Percentiles rank a stretch among this genome's conserved stretches.
Conservation (phyloP, 2,888 invertebrate genomes). For the Slavum lentiscoides region DNA sequence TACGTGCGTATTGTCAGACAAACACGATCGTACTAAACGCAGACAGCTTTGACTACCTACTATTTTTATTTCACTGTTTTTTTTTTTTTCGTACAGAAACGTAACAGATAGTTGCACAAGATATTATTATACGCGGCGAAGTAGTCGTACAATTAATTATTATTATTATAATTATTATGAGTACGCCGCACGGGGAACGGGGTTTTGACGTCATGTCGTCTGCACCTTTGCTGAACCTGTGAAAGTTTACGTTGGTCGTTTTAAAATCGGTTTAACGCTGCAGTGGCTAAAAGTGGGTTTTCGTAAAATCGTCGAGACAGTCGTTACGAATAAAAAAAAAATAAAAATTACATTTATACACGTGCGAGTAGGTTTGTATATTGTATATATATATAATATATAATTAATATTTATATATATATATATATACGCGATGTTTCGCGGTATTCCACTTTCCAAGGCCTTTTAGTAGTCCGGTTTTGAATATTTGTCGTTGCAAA, state of each 20-base stretch:
- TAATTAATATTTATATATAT: too few relatives aligned
- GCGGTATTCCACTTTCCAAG: conserved; percentile 22
- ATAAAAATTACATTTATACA: conserved; percentile 9
- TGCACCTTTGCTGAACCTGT: conserved; percentile 12
- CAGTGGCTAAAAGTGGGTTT: neutral
- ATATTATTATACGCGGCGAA: neutral
- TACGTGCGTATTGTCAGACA: conserved; percentile 17
- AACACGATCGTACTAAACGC: conserved; percentile 40
- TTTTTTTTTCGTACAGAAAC: neutral
- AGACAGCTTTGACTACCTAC: neutral
- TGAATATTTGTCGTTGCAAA: neutral
- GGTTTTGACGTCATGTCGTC: conserved; percentile 11
- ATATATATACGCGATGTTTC: conserved; percentile 21
- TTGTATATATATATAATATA: too few relatives aligned
- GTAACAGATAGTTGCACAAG: conserved; percentile 13
- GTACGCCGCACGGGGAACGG: neutral
- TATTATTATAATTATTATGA: neutral
- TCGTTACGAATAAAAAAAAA: neutral
- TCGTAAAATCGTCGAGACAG: neutral
- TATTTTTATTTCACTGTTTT: too few relatives aligned
- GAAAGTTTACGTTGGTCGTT: conserved; percentile 29
- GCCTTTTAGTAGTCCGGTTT: conserved; percentile 10
- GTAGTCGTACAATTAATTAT: neutral
- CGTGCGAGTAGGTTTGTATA: neutral
- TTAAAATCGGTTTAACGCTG: neutral